Conservation (phyloP, 2,888 invertebrate genomes). For the Caenorhabditis afra region DNA sequence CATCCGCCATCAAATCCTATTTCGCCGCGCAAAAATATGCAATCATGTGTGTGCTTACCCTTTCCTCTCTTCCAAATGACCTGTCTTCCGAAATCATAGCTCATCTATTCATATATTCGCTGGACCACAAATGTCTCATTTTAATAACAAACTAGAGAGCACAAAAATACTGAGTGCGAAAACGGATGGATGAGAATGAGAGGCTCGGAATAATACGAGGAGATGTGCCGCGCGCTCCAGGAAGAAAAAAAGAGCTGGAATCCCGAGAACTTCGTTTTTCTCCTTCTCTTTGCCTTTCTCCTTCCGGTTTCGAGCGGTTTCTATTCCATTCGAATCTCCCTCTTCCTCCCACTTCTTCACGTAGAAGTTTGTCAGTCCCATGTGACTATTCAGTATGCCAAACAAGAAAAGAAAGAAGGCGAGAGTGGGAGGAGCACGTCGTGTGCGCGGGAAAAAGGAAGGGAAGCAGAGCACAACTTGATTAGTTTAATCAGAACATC, state of each 20-base stretch:
- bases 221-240: not conserved
- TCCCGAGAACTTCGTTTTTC: constrained; percentile 4
- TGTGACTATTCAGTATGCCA: constrained; percentile 53
- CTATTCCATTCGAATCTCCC: constrained; percentile 1
- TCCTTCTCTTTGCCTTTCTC: not conserved
- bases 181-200: not conserved
- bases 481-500: constrained; percentile 65
- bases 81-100: constrained; percentile 26
- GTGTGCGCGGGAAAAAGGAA: constrained; percentile 13
- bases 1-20: too few species aligned
- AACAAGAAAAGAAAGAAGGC: constrained; percentile 31
- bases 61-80: constrained; percentile 18
- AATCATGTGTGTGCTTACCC: constrained; percentile 43
- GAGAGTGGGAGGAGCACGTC: not conserved
- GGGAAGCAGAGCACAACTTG: constrained; percentile 53
- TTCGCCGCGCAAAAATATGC: constrained; percentile 15
- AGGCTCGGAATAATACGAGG: not conserved
- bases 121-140: not conserved
- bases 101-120: constrained; percentile 6
- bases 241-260: not conserved
- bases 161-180: constrained; percentile 12
- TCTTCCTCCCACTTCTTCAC: not conserved
- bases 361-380: constrained; percentile 12
- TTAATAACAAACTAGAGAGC: constrained; percentile 11
- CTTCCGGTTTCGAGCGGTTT: not conserved